These are phyloP conservation scores for Mustela erminea DNA, from an alignment of 2,797 vertebrate genomes.

Conservation along the genomic window DNA sequence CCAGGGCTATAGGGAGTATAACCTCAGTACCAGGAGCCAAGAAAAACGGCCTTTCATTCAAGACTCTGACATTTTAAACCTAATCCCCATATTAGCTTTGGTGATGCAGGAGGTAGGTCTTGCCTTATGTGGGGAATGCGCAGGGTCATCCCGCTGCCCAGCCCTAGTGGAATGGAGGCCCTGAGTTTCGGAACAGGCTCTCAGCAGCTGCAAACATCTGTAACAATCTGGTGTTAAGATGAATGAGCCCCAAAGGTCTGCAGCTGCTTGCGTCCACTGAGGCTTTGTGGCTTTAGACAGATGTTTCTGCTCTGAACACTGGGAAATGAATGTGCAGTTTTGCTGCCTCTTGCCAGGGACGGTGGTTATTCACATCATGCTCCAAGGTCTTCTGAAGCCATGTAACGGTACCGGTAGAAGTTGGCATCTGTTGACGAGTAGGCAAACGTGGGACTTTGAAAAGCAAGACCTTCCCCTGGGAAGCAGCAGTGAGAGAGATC, in stretches of 20 bases:
- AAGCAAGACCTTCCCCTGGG: not conserved
- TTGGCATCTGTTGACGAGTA: constrained; percentile 57
- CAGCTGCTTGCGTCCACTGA: constrained; percentile 47
- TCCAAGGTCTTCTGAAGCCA: constrained; percentile 69
- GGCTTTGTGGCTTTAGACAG: constrained; percentile 72
- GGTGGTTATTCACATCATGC: not conserved
- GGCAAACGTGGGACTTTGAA: constrained; percentile 27
- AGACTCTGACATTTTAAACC: constrained; percentile 53
- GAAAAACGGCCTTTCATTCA: constrained; percentile 76
- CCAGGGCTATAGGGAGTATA: constrained; percentile 40
- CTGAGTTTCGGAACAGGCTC: constrained; percentile 42
- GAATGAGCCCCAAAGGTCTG: not conserved
- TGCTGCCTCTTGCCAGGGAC: constrained; percentile 14
- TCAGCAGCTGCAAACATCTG: constrained; percentile 69
- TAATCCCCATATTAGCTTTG: constrained; percentile 55
- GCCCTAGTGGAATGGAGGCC: constrained; percentile 48
- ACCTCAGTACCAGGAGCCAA: constrained; percentile 63
- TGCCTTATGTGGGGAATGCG: constrained; percentile 29
- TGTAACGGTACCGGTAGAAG: constrained; percentile 67
- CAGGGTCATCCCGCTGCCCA: not conserved
- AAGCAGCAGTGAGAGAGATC: not conserved
- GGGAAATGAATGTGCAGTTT: constrained; percentile 64
- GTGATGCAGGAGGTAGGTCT: constrained; percentile 41
- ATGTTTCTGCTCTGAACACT: constrained; percentile 73
- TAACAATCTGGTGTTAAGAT: constrained; percentile 37